These are phyloP conservation scores for Mythimna loreyi DNA, from an alignment of 2,888 invertebrate species.

Conservation along the genomic window DNA sequence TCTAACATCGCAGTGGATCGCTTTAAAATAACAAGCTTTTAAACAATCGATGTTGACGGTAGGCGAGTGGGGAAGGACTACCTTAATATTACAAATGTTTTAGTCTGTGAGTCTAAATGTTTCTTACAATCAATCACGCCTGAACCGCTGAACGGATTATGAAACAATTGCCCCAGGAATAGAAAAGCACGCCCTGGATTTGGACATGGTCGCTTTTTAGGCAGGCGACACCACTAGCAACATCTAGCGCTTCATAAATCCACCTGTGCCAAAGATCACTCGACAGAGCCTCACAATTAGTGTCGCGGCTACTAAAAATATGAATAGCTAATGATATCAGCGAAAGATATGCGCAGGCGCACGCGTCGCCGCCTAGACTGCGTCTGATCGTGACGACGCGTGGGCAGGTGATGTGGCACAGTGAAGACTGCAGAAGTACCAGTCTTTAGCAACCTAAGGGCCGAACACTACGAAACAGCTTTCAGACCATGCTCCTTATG, in stretches of 20 bases:
- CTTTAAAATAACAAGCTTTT: too few relatives aligned
- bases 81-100: neutral
- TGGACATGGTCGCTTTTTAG: neutral
- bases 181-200: neutral
- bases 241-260: neutral
- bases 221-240: neutral
- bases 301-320: constrained; percentile 37
- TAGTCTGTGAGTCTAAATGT: neutral
- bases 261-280: constrained; percentile 12
- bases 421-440: constrained; percentile 4
- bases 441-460: neutral
- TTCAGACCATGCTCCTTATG: too few relatives aligned
- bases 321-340: constrained; percentile 38
- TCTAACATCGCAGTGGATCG: too few relatives aligned
- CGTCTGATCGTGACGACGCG: constrained; percentile 48
- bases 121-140: neutral
- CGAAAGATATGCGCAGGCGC: constrained; percentile 37
- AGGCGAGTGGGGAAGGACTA: too few relatives aligned
- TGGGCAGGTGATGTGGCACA: constrained; percentile 32
- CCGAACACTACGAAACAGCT: too few relatives aligned
- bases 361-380: constrained; percentile 49
- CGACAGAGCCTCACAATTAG: constrained; percentile 9
- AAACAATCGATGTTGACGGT: too few relatives aligned
- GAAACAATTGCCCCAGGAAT: neutral
- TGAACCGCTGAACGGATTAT: neutral